Conservation (phyloP, 2,888 invertebrate genomes). For the Geotrupes spiniger region DNA sequence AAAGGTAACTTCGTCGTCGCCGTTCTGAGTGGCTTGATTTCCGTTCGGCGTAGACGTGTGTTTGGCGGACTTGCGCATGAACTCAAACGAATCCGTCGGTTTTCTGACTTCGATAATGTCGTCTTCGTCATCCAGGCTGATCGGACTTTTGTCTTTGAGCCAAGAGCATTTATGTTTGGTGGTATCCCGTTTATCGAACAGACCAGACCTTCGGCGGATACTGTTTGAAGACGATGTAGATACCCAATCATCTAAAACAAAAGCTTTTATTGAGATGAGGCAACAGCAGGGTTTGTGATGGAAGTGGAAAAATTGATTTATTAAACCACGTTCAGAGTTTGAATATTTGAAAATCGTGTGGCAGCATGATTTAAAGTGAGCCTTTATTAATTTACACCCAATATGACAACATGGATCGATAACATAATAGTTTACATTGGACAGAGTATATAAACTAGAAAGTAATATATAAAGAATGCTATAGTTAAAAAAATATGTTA, state of each 20-base stretch:
- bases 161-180: constrained; percentile 9
- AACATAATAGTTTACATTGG: too few species aligned
- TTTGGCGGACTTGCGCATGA: constrained; percentile 15
- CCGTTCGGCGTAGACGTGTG: constrained; percentile 31
- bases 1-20: constrained; percentile 39
- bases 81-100: constrained; percentile 15
- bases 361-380: too few species aligned
- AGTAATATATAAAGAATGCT: too few species aligned
- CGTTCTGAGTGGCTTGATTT: constrained; percentile 22
- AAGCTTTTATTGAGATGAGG: too few species aligned
- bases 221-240: constrained; percentile 18
- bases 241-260: constrained; percentile 29
- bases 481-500: too few species aligned
- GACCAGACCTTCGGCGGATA: constrained; percentile 9
- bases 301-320: too few species aligned
- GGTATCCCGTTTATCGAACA: constrained; percentile 17
- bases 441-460: too few species aligned
- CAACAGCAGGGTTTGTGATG: too few species aligned
- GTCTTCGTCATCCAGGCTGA: constrained; percentile 35
- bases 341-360: too few species aligned
- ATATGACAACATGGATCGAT: too few species aligned
- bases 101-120: constrained; percentile 21
- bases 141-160: constrained; percentile 15
- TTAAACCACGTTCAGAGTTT: too few species aligned
- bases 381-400: too few species aligned